Percentiles rank a stretch among this genome's conserved stretches.
phyloP scores from a whole-genome alignment of 2,113 vertebrate species.

The Scopus umbretta region DNA sequence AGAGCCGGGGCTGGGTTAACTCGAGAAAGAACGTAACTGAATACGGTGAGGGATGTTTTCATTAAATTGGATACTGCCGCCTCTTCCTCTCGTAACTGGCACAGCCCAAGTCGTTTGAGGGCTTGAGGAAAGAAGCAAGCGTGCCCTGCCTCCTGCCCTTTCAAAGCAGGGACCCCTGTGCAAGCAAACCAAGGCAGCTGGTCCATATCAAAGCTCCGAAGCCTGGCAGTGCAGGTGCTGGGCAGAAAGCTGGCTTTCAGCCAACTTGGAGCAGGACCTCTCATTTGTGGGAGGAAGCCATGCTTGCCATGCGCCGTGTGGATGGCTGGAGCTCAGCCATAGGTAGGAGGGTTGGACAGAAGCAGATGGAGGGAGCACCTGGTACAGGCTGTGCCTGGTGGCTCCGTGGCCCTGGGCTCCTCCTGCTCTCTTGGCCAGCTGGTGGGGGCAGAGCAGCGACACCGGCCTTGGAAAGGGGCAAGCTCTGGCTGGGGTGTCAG shows the following conservation, averaged over 20 bases:
- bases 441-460: background rate
- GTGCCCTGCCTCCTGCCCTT: background rate
- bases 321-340: background rate
- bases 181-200: background rate
- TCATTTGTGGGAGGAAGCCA: background rate
- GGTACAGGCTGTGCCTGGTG: too few relatives aligned
- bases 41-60: background rate
- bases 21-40: background rate
- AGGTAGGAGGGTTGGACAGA: background rate
- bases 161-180: background rate
- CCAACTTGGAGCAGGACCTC: background rate
- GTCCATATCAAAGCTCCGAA: background rate
- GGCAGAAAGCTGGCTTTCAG: background rate
- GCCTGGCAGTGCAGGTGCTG: background rate
- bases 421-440: background rate
- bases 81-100: background rate
- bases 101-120: background rate
- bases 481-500: background rate
- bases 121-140: background rate
- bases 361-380: background rate
- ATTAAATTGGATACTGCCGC: background rate
- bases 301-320: background rate
- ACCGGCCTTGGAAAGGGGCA: background rate
- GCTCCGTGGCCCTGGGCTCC: background rate
- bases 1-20: background rate